Evolutionary conservation across 2,888 invertebrate genomes (phyloP).

Genomic region (Cheilosia variabilis): DNA sequence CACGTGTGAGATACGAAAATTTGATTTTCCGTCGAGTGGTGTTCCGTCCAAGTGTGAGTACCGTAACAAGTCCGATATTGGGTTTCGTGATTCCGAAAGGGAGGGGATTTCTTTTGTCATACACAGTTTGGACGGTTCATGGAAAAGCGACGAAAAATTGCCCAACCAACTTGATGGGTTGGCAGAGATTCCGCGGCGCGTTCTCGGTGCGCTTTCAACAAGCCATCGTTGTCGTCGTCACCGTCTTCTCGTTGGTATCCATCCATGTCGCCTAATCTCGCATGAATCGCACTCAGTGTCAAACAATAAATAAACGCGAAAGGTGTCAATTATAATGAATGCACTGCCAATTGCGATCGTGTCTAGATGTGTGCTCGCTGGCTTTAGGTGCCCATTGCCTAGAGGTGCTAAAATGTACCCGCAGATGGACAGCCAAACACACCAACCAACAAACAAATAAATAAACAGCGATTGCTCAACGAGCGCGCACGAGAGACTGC

Average conservation of each 20-base stretch:
- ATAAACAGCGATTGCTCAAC: conserved; percentile 64
- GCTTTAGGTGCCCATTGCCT: conserved; percentile 37
- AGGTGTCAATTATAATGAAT: conserved; percentile 76
- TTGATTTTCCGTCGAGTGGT: conserved; percentile 41
- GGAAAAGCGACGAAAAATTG: conserved; percentile 11
- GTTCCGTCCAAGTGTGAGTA: conserved; percentile 45
- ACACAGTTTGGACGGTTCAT: conserved; percentile 2
- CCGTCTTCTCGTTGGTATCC: conserved; percentile 26
- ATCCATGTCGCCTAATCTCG: conserved; percentile 70
- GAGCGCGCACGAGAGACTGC: conserved; percentile 41
- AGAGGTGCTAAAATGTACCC: conserved; percentile 63
- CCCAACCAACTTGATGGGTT: conserved; percentile 15
- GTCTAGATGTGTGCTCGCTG: conserved; percentile 49
- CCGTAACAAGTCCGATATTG: conserved; percentile 54
- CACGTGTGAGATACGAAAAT: conserved; percentile 65
- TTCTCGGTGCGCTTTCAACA: conserved; percentile 1
- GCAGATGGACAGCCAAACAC: conserved; percentile 66
- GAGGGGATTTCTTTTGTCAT: conserved; percentile 29
- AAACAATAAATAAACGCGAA: conserved; percentile 76
- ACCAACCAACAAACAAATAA: neutral
- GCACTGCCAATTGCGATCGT: conserved; percentile 76
- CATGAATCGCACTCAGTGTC: conserved; percentile 74
- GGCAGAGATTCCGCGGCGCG: conserved; percentile 12
- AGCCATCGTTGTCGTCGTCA: neutral
- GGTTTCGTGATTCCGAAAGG: conserved; percentile 62